These are phyloP conservation scores for Conus canariensis DNA, from an alignment of 2,888 invertebrate species.

Conservation along the genomic window DNA sequence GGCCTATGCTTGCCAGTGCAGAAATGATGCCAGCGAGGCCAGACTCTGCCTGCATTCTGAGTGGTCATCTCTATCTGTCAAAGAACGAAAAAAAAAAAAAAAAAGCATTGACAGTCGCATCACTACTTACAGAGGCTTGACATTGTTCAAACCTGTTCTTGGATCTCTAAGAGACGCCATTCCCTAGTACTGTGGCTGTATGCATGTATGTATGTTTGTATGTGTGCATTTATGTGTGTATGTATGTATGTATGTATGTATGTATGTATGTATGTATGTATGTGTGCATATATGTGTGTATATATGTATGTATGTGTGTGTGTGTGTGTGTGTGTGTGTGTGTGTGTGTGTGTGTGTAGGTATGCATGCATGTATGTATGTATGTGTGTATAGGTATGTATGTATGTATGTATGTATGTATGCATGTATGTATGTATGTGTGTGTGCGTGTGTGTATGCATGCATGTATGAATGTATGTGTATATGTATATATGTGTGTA, in stretches of 20 bases:
- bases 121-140: no score
- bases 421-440: background rate
- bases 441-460: background rate
- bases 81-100: no score
- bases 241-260: background rate
- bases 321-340: background rate
- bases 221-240: background rate
- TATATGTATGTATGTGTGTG: conserved; percentile 20
- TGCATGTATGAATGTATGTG: background rate
- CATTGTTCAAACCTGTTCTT: no score
- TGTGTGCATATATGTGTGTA: background rate
- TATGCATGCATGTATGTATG: background rate
- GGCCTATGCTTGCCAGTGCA: no score
- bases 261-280: conserved; percentile 11
- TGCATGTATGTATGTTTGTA: background rate
- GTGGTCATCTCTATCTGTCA: no score
- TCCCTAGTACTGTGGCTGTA: background rate
- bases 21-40: no score
- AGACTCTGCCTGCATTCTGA: no score
- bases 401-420: background rate
- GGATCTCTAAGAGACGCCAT: no score
- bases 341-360: background rate
- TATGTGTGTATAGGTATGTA: background rate
- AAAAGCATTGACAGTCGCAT: no score
- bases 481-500: background rate